These are phyloP conservation scores for Ameiurus melas DNA, from an alignment of 2,113 vertebrate genomes.

Conservation along the genomic window DNA sequence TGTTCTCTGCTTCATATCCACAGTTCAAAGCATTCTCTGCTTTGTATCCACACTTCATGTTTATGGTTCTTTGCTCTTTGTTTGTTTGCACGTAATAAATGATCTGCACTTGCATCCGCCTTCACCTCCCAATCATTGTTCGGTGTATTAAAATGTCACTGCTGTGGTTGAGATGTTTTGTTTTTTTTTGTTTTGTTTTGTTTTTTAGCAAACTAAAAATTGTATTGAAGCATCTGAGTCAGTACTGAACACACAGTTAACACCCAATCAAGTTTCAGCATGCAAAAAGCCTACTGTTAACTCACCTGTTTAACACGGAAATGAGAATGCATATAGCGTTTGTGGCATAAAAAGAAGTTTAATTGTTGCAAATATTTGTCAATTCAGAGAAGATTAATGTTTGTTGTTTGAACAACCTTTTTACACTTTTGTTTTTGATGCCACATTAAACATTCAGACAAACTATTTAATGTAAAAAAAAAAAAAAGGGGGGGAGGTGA, in stretches of 20 bases:
- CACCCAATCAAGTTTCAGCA: neutral
- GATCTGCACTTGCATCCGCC: too few relatives aligned
- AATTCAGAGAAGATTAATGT: too few relatives aligned
- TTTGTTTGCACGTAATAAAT: too few relatives aligned
- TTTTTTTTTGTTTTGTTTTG: neutral
- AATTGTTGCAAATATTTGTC: too few relatives aligned
- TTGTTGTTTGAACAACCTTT: too few relatives aligned
- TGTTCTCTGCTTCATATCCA: too few relatives aligned
- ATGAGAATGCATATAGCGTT: neutral
- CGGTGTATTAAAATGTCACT: neutral
- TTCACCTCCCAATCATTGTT: too few relatives aligned
- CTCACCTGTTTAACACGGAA: neutral
- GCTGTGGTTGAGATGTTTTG: neutral
- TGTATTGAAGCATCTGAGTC: neutral
- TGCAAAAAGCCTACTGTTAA: neutral
- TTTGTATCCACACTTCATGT: too few relatives aligned
- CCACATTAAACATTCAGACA: neutral
- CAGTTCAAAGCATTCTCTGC: too few relatives aligned
- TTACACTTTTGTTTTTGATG: neutral
- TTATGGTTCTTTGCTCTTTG: too few relatives aligned
- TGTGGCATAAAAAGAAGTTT: too few relatives aligned
- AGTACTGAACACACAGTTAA: neutral
- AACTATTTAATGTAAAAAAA: neutral
- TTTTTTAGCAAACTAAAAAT: neutral
- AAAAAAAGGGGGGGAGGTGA: neutral